Evolutionary conservation across 30 jellyfish, hydroid and myxozoan genomes (phyloP).

Genomic region (Hydractinia echinata): DNA sequence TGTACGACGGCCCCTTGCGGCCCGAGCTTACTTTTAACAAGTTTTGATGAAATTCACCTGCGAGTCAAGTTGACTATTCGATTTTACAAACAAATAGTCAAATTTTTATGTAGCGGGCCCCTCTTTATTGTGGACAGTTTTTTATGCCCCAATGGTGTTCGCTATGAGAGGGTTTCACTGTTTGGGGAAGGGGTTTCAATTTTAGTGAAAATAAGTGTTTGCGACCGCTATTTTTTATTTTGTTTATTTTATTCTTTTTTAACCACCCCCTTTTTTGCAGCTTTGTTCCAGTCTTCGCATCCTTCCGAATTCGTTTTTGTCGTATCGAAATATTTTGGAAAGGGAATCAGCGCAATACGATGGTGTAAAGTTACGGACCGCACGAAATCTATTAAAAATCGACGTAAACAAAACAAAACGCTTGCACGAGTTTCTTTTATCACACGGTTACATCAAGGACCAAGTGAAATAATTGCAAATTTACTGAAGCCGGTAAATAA

Average conservation of each 20-base stretch:
- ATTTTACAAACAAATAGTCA: too few relatives aligned
- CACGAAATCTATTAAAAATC: constrained; percentile 73
- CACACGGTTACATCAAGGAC: constrained; percentile 64
- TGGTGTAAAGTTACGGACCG: constrained; percentile 55
- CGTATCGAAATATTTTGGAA: constrained; percentile 47
- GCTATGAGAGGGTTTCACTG: too few relatives aligned
- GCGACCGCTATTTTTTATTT: not conserved
- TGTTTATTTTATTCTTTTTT: not conserved
- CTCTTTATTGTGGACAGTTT: too few relatives aligned
- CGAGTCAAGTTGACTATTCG: too few relatives aligned
- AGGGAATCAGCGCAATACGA: constrained; percentile 58
- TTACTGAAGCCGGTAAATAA: too few relatives aligned
- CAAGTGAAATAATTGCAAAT: not conserved
- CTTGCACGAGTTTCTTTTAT: constrained; percentile 61
- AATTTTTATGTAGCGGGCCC: too few relatives aligned
- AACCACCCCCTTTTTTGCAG: not conserved
- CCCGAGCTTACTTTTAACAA: too few relatives aligned
- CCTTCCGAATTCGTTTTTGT: constrained; percentile 55
- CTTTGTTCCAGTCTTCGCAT: constrained; percentile 67
- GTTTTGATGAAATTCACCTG: too few relatives aligned
- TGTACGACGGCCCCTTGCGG: constrained; percentile 4
- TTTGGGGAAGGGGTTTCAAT: too few relatives aligned
- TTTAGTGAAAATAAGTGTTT: not conserved
- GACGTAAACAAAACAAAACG: constrained; percentile 85
- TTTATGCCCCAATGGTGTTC: too few relatives aligned